These are phyloP conservation scores for Trissoscelio sp. DNA, from an alignment of 2,888 invertebrate genomes.

Conservation along the genomic window DNA sequence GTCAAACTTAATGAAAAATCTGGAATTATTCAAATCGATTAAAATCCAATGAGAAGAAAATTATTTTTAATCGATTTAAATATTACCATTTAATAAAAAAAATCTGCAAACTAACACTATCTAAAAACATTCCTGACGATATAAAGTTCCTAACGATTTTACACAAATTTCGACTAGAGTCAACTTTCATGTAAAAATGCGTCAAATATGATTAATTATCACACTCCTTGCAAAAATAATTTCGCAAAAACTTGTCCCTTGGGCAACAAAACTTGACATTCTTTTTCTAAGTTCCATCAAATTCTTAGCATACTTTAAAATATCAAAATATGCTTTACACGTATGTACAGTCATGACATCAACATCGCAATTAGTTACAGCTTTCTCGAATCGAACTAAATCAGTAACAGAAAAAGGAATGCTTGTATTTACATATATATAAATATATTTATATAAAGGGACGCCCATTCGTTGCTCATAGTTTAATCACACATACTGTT, in stretches of 20 bases:
- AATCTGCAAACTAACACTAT: too few relatives aligned
- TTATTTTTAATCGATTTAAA: too few relatives aligned
- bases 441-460: constrained; percentile 51
- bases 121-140: too few relatives aligned
- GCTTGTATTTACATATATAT: constrained; percentile 49
- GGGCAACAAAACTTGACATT: neutral
- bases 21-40: too few relatives aligned
- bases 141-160: neutral
- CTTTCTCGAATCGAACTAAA: constrained; percentile 21
- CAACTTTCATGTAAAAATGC: too few relatives aligned
- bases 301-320: constrained; percentile 24
- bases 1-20: too few relatives aligned
- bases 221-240: neutral
- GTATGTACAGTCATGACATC: constrained; percentile 32
- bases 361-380: constrained; percentile 17
- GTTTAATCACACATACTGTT: constrained; percentile 13
- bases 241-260: constrained; percentile 1
- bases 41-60: too few relatives aligned
- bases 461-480: constrained; percentile 13
- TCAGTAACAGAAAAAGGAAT: constrained; percentile 31
- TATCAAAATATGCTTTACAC: constrained; percentile 45
- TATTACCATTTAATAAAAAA: too few relatives aligned
- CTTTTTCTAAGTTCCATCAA: constrained; percentile 7
- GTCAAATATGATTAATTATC: neutral
- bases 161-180: neutral